Conservation (phyloP, 2,113 vertebrate genomes). For the Phalacrocorax pelagicus region DNA sequence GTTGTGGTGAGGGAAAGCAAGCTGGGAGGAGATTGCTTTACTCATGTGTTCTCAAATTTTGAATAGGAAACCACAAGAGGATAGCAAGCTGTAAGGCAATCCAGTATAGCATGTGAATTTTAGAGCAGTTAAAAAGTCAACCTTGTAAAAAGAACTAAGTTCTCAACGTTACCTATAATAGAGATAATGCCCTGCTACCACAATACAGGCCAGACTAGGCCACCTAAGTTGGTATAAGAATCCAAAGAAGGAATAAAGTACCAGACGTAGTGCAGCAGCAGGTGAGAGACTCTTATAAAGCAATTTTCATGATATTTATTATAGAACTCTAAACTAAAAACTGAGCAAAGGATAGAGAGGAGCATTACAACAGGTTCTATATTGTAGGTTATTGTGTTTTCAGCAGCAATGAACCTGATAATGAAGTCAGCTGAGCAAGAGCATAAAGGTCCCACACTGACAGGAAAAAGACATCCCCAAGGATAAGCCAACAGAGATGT, state of each 20-base stretch:
- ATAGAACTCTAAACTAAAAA: constrained; percentile 43
- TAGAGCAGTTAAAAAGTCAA: constrained; percentile 6
- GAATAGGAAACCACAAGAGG: constrained; percentile 26
- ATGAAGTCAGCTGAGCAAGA: constrained; percentile 58
- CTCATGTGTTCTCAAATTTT: constrained; percentile 13
- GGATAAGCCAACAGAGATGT: constrained; percentile 12
- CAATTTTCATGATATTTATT: constrained; percentile 59
- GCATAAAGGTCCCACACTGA: constrained; percentile 64
- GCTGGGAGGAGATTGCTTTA: not conserved
- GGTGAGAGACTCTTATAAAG: constrained; percentile 42
- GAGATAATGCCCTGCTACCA: not conserved
- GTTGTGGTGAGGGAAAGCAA: not conserved
- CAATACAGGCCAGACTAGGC: constrained; percentile 13
- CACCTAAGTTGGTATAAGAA: constrained; percentile 26
- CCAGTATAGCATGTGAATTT: not conserved
- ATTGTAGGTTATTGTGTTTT: constrained; percentile 55
- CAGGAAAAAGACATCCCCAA: constrained; percentile 51
- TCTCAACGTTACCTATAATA: constrained; percentile 11
- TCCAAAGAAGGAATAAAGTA: constrained; percentile 28
- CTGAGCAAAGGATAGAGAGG: constrained; percentile 29
- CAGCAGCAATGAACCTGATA: constrained; percentile 57
- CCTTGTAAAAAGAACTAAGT: not conserved
- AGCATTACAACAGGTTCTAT: constrained; percentile 40
- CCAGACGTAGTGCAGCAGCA: constrained; percentile 19
- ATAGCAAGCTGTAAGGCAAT: constrained; percentile 15